Percentiles rank a stretch among this genome's conserved stretches.
Conservation (phyloP, 2,113 vertebrate species). For the Chionomys nivalis region DNA sequence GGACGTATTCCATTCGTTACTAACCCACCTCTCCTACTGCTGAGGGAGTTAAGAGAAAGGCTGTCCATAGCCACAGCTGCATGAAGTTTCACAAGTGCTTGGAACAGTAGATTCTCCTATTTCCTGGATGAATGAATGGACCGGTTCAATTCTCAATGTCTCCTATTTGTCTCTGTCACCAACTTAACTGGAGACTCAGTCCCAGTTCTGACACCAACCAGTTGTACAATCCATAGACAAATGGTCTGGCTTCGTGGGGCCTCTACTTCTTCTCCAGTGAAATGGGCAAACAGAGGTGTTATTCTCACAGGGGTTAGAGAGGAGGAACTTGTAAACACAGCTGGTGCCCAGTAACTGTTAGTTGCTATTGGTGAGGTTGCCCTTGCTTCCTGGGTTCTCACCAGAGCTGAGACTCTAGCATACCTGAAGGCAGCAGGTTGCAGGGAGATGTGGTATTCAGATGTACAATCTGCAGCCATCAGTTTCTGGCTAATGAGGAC, state of each 20-base stretch:
- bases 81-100: constrained; percentile 12
- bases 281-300: neutral
- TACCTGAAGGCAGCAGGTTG: neutral
- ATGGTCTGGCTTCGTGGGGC: neutral
- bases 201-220: neutral
- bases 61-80: neutral
- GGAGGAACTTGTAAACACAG: neutral
- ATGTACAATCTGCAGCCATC: neutral
- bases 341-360: neutral
- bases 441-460: neutral
- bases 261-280: constrained; percentile 25
- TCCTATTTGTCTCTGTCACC: neutral
- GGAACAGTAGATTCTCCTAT: neutral
- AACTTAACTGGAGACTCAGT: neutral
- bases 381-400: constrained; percentile 21
- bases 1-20: neutral
- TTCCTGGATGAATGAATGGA: neutral
- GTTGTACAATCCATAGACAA: neutral
- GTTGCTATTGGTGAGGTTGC: neutral
- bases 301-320: neutral
- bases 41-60: neutral
- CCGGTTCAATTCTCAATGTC: neutral
- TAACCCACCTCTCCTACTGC: neutral
- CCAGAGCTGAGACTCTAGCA: neutral
- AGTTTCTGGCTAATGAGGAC: neutral